Evolutionary conservation across 2,888 invertebrate species (phyloP), one percentile per base, ranked within the genome.

Genomic region (Actias luna): DNA sequence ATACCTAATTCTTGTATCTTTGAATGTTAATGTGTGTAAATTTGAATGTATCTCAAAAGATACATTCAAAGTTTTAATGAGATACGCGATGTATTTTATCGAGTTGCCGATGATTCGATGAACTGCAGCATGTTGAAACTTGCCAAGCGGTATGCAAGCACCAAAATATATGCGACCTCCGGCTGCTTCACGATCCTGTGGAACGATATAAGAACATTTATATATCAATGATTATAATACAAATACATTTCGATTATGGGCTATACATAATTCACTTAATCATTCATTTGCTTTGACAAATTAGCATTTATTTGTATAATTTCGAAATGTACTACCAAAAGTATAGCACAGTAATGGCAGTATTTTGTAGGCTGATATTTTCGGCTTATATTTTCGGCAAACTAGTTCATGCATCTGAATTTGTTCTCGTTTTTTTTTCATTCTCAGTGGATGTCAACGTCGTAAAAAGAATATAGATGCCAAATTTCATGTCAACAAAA

Each of bases 121-220:
- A 73, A 78, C 74, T 68, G 77, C 69, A 70, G 75, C 76, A 69
- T 73, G 80, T 75, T 69, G 77, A 61, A 65, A 69, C 69, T 76
- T 71, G 81, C 81, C 82, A 78, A 82, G 80, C 83, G 74, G 82
- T 77, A 72, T 78, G 87, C 86, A 85, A 86, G 86, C 87, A 84
- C 85, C 84, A 79, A 75, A 71, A 76, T 74, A 79, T 81, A 79
- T 77, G 82, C 79, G 79, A 74, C 75, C 77, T 77, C 75, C 78
- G 78, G 77, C 85, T 80, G 85, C 83, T 82, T 85, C 79, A 80
- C 78, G 82, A 83, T 84, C 88, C 90, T 90, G 86, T 31, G 75
- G 71, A 65, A 55, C 22, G n/a, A 61, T 63, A 59, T 29, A 59
- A 35, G 10, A 22, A 10, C 4, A 50, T 22, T 50, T 50, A 50